These are phyloP conservation scores for Pinctada fucata DNA, from an alignment of 2,888 invertebrate species.

Conservation along the genomic window DNA sequence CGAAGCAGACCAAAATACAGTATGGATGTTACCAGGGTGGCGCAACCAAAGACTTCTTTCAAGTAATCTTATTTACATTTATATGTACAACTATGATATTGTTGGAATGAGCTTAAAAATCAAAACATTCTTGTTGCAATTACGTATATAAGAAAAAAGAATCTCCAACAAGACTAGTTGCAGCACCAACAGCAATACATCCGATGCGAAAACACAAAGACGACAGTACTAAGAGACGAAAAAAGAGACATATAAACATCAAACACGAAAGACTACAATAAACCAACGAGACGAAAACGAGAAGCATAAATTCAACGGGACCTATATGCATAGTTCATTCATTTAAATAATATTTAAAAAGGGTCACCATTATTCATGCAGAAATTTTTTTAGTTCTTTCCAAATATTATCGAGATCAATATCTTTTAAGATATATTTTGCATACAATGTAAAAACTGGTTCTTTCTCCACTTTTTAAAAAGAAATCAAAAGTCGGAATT, in stretches of 20 bases:
- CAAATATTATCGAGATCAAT: no score
- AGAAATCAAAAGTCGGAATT: constrained; percentile 91
- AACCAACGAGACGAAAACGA: no score
- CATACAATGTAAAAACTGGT: background rate
- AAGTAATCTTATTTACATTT: constrained; percentile 78
- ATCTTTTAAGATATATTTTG: background rate
- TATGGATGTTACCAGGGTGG: constrained; percentile 85
- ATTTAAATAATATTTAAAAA: no score
- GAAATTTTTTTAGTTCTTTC: no score
- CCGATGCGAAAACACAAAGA: no score
- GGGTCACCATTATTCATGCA: no score
- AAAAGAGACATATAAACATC: no score
- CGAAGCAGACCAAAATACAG: constrained; percentile 83
- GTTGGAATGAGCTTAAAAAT: background rate
- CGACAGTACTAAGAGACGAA: no score
- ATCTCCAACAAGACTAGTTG: background rate
- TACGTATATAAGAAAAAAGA: background rate
- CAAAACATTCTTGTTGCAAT: background rate
- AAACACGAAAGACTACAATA: no score
- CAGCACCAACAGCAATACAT: no score
- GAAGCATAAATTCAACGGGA: no score
- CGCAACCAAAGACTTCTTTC: constrained; percentile 92
- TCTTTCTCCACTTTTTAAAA: constrained; percentile 53
- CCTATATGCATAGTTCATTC: no score
- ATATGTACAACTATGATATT: background rate